These are phyloP conservation scores for Aegithalos caudatus DNA, from an alignment of 2,113 vertebrate genomes.

Conservation along the genomic window DNA sequence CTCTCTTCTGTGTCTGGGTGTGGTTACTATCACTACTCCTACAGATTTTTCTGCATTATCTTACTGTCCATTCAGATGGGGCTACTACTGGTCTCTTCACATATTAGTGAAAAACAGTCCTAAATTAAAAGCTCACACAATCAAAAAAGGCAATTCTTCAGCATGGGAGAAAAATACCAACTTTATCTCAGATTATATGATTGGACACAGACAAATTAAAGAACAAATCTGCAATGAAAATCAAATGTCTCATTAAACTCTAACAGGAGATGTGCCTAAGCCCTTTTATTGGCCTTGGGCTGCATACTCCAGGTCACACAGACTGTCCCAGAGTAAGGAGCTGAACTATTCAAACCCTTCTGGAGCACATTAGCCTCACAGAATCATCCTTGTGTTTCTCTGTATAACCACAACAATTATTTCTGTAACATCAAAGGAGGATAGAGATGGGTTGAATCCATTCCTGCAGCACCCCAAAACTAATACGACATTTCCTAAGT, in stretches of 20 bases:
- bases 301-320: background rate
- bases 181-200: background rate
- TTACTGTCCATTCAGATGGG: background rate
- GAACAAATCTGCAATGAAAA: background rate
- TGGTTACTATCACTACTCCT: slow-evolving; percentile 17
- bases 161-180: background rate
- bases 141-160: background rate
- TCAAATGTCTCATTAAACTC: background rate
- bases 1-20: background rate
- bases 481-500: rapidly evolving
- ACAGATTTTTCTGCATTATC: slow-evolving; percentile 22
- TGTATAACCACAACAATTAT: background rate
- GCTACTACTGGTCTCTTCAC: background rate
- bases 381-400: background rate
- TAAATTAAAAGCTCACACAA: background rate
- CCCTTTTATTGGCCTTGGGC: background rate
- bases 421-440: background rate
- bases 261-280: background rate
- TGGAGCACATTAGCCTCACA: background rate
- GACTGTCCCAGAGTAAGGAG: background rate
- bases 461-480: background rate
- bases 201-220: background rate
- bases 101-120: background rate
- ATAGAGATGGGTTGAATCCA: background rate
- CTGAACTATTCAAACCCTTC: background rate